Base-by-base conservation (phyloP, 2,113 vertebrate species). In the Trematocara stigmaticum region DNA sequence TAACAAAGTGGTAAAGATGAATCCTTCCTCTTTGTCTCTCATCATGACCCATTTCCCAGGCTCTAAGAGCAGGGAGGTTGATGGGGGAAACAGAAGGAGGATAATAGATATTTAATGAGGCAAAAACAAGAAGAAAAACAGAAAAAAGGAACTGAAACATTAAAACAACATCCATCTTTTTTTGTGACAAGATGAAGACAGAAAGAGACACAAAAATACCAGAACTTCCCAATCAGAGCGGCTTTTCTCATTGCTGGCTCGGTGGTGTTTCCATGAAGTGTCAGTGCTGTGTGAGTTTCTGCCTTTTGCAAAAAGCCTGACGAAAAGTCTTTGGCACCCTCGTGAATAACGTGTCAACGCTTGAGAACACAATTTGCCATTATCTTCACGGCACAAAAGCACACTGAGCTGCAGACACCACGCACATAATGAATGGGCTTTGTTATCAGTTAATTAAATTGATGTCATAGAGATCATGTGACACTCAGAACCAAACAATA, bases 81-180 rank as follows among this genome's bases (percentile, higher is more conserved):
- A n/a, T 3, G 23, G 16, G 59, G 31, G 6, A 23, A 64, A 85
- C 89, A 92, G 90, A 88, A 74, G 83, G 91, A 86, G 55, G 52
- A 38, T 80, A 82, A 89, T 91, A 76, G 91, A 93, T 90, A 91
- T 92, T 92, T 94, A 69, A 94, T 91, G 86, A 92, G 66, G 57
- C 35, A 16, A 87, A 66, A 85, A 47, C 56, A 87, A 7, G 15
- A 69, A 52, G 81, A 3, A 53, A 61, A 56, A 59, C 6, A 49
- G 61, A 47, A 20, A 66, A 61, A 81, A 83, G 40, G 20, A 78
- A 45, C 11, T 13, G 6, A 79, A 57, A 56, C 61, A 31, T 31
- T 29, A 42, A 53, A 38, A 9, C 20, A 13, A 31, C 12, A 61
- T 59, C 53, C 10, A 64, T 82, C 31, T 38, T 10, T 38, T 10